These are phyloP conservation scores for Plebejus melissa DNA, from an alignment of 2,888 invertebrate genomes.

Conservation along the genomic window DNA sequence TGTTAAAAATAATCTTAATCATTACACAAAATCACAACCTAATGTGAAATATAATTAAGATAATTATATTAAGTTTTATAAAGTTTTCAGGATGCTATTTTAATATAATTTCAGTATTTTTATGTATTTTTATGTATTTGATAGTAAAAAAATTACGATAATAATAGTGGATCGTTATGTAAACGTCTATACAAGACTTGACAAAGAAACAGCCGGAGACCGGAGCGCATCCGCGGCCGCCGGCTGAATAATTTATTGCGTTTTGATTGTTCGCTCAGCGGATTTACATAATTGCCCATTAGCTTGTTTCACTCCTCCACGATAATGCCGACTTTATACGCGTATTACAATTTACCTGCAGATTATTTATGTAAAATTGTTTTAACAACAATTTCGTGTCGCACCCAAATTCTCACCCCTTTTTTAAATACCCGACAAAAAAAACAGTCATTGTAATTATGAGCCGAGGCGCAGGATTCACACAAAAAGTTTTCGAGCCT, in stretches of 20 bases:
- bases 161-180: not conserved
- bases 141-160: not conserved
- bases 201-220: constrained; percentile 35
- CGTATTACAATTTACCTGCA: not conserved
- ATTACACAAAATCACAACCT: too few relatives aligned
- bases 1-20: too few relatives aligned
- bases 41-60: too few relatives aligned
- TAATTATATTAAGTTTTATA: too few relatives aligned
- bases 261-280: constrained; percentile 67
- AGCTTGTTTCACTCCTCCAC: constrained; percentile 51
- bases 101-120: too few relatives aligned
- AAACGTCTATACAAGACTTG: constrained; percentile 10
- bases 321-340: not conserved
- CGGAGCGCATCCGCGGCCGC: constrained; percentile 46
- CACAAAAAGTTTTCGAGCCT: constrained; percentile 31
- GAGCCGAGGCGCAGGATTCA: constrained; percentile 17
- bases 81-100: too few relatives aligned
- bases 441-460: constrained; percentile 12
- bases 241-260: constrained; percentile 67
- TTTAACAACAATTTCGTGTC: not conserved
- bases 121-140: too few relatives aligned
- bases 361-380: constrained; percentile 11
- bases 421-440: constrained; percentile 1
- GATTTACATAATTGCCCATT: constrained; percentile 72
- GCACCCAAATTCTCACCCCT: not conserved